Evolutionary conservation across 1,140 invertebrate species (phyloP).

Genomic region (Drosophila virilis): DNA sequence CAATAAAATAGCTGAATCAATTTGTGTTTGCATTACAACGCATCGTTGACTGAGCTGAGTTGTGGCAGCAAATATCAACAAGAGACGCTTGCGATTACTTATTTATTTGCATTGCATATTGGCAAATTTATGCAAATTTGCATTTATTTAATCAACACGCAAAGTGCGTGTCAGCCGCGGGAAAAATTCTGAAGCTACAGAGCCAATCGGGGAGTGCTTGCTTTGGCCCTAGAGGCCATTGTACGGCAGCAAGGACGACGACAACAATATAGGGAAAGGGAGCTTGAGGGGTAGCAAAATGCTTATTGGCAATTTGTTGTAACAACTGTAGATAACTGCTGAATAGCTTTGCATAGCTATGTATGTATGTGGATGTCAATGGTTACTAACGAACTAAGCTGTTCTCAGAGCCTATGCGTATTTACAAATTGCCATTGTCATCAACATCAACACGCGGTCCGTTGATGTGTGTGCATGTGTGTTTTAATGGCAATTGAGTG

Average conservation of each 20-base stretch:
- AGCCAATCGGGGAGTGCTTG: no score
- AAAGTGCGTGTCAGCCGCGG: conserved; percentile 71
- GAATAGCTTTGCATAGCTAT: conserved; percentile 28
- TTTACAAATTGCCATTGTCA: conserved; percentile 18
- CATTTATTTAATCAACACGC: conserved; percentile 81
- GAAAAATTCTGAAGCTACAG: neutral
- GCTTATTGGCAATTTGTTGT: conserved; percentile 69
- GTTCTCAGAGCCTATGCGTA: conserved; percentile 15
- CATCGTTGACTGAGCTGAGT: conserved; percentile 6
- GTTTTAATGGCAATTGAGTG: conserved; percentile 11
- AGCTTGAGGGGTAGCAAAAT: neutral
- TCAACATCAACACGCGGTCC: conserved; percentile 1
- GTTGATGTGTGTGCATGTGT: neutral
- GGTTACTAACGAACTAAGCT: conserved; percentile 56
- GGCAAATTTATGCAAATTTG: conserved; percentile 76
- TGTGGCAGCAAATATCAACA: no score
- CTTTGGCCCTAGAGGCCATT: conserved; percentile 35
- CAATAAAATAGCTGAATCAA: conserved; percentile 30
- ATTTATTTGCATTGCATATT: conserved; percentile 34
- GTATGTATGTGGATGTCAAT: neutral
- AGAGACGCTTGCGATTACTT: conserved; percentile 2
- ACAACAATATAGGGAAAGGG: conserved; percentile 3
- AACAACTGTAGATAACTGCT: conserved; percentile 39
- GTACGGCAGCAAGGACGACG: conserved; percentile 59
- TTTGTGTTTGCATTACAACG: conserved; percentile 51